Evolutionary conservation across 2,797 vertebrate genomes (phyloP).

Genomic region (Strix occidentalis): DNA sequence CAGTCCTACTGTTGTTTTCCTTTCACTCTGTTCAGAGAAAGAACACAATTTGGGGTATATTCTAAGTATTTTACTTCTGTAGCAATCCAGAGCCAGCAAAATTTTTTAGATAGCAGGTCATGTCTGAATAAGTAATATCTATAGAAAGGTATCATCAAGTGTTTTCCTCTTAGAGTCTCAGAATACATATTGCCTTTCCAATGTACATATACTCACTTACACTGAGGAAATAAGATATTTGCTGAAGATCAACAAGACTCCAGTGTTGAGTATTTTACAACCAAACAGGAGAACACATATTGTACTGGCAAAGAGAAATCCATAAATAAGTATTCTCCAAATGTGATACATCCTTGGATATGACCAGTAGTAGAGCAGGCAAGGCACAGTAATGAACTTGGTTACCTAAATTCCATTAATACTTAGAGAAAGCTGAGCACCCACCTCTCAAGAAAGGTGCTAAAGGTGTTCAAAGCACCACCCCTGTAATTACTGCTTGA

Average conservation of each 20-base stretch:
- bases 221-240: not conserved
- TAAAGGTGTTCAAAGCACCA: not conserved
- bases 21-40: not conserved
- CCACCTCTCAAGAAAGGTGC: not conserved
- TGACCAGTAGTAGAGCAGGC: not conserved
- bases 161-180: not conserved
- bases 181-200: not conserved
- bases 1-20: not conserved
- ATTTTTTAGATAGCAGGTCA: not conserved
- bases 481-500: not conserved
- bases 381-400: not conserved
- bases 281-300: not conserved
- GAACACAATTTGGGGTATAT: not conserved
- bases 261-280: not conserved
- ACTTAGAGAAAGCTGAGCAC: not conserved
- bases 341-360: fast-evolving
- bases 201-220: not conserved
- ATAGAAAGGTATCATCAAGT: not conserved
- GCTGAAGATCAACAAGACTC: not conserved
- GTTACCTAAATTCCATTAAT: not conserved
- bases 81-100: not conserved
- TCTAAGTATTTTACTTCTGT: not conserved
- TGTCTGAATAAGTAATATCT: not conserved
- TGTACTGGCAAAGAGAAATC: not conserved
- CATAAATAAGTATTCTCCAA: not conserved